Conservation (phyloP, 2,113 vertebrate genomes). For the Callopanchax toddi region DNA sequence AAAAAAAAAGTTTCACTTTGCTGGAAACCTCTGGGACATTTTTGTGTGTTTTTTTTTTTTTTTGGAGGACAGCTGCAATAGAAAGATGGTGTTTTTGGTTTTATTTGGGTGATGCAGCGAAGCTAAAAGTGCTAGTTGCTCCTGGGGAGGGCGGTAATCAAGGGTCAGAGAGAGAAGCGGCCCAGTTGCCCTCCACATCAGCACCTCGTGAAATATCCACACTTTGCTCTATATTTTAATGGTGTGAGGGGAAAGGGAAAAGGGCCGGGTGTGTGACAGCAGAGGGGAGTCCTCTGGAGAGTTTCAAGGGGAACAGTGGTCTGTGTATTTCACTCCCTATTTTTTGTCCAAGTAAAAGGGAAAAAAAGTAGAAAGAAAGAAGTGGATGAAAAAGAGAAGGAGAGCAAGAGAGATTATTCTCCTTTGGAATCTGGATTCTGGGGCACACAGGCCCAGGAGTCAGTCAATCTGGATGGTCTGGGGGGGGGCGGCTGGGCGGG, state of each 20-base stretch:
- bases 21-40: slow-evolving; percentile 21
- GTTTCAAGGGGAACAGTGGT: slow-evolving; percentile 57
- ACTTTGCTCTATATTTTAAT: slow-evolving; percentile 75
- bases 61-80: slow-evolving; percentile 1
- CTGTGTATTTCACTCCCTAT: slow-evolving; percentile 58
- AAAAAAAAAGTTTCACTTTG: slow-evolving; percentile 42
- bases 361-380: slow-evolving; percentile 54
- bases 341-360: slow-evolving; percentile 51
- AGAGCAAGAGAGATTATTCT: slow-evolving; percentile 71
- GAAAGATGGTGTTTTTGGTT: neutral
- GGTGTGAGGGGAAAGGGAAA: slow-evolving; percentile 53
- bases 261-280: slow-evolving; percentile 50
- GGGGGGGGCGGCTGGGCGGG: slow-evolving; percentile 80
- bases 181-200: slow-evolving; percentile 65
- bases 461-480: slow-evolving; percentile 79
- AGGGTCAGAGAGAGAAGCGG: slow-evolving; percentile 59
- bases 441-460: slow-evolving; percentile 80
- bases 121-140: slow-evolving; percentile 32
- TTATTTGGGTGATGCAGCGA: slow-evolving; percentile 37
- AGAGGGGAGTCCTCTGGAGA: slow-evolving; percentile 60
- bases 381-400: slow-evolving; percentile 30
- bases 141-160: slow-evolving; percentile 52
- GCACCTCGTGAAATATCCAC: slow-evolving; percentile 75
- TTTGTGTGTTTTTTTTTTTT: slow-evolving; percentile 12
- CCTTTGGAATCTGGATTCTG: slow-evolving; percentile 77